phyloP scores from a whole-genome alignment of 2,888 invertebrate genomes.

The Polydrusus pterygomalis region DNA sequence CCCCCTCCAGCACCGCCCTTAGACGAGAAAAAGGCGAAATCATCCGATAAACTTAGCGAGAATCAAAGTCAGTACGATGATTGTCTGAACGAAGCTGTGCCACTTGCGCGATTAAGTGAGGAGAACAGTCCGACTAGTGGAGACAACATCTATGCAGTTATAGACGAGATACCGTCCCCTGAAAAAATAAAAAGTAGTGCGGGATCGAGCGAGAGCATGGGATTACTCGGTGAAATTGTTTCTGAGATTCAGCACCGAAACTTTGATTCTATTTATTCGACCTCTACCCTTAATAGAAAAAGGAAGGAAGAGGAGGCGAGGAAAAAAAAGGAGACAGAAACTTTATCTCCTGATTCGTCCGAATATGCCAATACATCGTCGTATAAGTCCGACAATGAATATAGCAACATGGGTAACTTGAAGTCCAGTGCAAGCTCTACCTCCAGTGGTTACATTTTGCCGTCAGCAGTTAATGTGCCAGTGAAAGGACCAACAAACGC shows the following conservation, averaged over 20 bases:
- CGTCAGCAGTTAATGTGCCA: conserved; percentile 82
- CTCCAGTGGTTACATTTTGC: conserved; percentile 83
- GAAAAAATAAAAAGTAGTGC: conserved; percentile 69
- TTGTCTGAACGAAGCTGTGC: conserved; percentile 80
- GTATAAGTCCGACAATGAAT: conserved; percentile 74
- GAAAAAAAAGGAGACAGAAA: conserved; percentile 55
- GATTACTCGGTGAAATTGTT: conserved; percentile 89
- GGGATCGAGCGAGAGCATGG: conserved; percentile 81
- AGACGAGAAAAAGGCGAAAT: conserved; percentile 40
- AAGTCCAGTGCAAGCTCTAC: conserved; percentile 76
- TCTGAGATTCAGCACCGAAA: conserved; percentile 90
- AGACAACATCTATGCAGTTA: conserved; percentile 91
- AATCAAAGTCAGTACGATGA: conserved; percentile 81
- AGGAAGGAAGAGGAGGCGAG: conserved; percentile 73
- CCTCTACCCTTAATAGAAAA: conserved; percentile 81
- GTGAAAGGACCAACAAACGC: conserved; percentile 60
- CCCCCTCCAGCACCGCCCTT: conserved; percentile 82
- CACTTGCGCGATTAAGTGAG: conserved; percentile 78
- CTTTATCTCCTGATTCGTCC: conserved; percentile 64
- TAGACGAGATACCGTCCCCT: conserved; percentile 82
- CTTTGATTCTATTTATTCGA: conserved; percentile 90
- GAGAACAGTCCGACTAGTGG: conserved; percentile 75
- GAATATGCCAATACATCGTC: conserved; percentile 78
- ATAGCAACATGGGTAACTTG: conserved; percentile 74
- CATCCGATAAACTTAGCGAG: conserved; percentile 73